Evolutionary conservation across 2,113 vertebrate species (phyloP).

Genomic region (Ploceus nigricollis): DNA sequence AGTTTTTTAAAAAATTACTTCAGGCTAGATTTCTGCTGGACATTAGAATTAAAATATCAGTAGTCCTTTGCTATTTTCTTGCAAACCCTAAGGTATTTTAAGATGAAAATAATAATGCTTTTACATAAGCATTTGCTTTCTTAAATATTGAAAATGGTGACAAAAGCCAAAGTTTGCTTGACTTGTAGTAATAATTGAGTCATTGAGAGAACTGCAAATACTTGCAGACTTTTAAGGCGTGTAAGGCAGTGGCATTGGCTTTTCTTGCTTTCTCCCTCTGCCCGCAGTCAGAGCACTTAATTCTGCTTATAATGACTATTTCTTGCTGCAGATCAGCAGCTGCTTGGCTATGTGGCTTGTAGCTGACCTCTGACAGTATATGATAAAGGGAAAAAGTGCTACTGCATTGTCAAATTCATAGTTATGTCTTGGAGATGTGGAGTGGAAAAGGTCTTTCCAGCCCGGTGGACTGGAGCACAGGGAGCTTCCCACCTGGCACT

Average conservation of each 20-base stretch:
- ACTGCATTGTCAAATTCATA: background rate
- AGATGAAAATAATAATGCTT: background rate
- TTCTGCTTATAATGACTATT: background rate
- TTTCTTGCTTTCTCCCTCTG: background rate
- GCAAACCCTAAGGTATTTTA: background rate
- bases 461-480: accelerated
- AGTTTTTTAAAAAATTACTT: background rate
- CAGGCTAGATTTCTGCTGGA: background rate
- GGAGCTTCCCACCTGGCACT: accelerated
- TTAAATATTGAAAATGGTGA: background rate
- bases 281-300: background rate
- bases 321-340: background rate
- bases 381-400: background rate
- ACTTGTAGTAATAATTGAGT: background rate
- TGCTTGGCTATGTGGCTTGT: background rate
- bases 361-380: background rate
- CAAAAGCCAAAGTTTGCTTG: background rate
- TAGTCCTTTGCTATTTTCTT: background rate
- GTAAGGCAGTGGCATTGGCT: background rate
- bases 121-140: background rate
- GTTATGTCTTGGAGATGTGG: background rate
- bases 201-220: background rate
- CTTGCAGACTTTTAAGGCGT: background rate
- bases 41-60: background rate
- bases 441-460: background rate